phyloP scores from a whole-genome alignment of 2,113 vertebrate genomes.

The Pungitius pungitius region DNA sequence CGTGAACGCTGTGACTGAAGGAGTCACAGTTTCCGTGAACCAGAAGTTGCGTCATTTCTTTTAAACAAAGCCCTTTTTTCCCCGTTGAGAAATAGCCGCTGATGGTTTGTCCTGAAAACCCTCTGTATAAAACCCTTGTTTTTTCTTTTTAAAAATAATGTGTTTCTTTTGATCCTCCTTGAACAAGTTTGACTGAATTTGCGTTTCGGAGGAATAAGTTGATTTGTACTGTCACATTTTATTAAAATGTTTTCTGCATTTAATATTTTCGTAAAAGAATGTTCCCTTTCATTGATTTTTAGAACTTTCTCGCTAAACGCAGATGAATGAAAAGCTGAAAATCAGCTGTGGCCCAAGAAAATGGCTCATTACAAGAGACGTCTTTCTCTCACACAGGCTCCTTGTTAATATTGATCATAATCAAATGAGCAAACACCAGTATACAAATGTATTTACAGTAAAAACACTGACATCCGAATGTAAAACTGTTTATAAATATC shows the following conservation, averaged over 20 bases:
- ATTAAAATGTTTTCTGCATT: constrained; percentile 70
- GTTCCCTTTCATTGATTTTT: not conserved
- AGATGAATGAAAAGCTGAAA: not conserved
- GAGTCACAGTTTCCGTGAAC: not conserved
- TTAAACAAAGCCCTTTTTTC: constrained; percentile 14
- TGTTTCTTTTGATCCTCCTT: constrained; percentile 15
- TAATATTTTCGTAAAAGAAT: not conserved
- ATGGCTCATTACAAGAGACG: not conserved
- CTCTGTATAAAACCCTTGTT: constrained; percentile 6
- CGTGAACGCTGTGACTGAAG: not conserved
- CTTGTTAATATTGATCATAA: not conserved
- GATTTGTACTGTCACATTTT: constrained; percentile 62
- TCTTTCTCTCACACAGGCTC: not conserved
- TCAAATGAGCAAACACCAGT: not conserved
- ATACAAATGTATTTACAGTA: not conserved
- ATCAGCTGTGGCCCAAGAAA: not conserved
- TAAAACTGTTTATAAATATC: not conserved
- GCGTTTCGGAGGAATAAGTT: constrained; percentile 40
- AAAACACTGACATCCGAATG: not conserved
- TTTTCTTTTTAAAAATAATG: constrained; percentile 11
- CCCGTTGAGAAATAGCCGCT: constrained; percentile 25
- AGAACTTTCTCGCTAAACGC: not conserved
- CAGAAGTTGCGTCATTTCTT: not conserved
- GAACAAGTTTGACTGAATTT: constrained; percentile 29
- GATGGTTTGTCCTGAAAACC: constrained; percentile 4